A percentile compares a stretch with the other conserved stretches of the same genome.
These are phyloP conservation scores for Odontomyia ornata DNA, from an alignment of 2,888 invertebrate genomes.

Conservation along the genomic window DNA sequence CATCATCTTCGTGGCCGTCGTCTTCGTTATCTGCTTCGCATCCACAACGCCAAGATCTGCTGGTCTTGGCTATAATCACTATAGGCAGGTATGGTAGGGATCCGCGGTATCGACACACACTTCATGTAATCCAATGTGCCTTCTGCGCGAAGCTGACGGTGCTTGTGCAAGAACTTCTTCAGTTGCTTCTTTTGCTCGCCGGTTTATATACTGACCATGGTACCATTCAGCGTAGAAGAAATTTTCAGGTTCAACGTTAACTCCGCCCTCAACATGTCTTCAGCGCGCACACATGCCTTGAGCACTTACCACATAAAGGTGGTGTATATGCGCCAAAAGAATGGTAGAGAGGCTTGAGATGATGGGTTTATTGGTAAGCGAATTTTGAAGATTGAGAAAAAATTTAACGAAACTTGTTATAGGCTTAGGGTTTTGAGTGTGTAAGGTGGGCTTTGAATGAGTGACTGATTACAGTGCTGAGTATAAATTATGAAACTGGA, in stretches of 20 bases:
- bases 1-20: slow-evolving; percentile 11
- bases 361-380: not conserved
- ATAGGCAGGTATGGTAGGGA: not conserved
- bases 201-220: slow-evolving; percentile 27
- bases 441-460: not conserved
- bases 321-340: not conserved
- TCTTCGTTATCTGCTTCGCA: not conserved
- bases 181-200: slow-evolving; percentile 26
- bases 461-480: not conserved
- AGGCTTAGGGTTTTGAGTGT: too few relatives aligned
- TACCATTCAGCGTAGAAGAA: slow-evolving; percentile 32
- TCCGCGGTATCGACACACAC: not conserved
- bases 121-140: not conserved
- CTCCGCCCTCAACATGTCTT: slow-evolving; percentile 29
- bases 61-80: slow-evolving; percentile 28
- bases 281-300: not conserved
- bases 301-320: not conserved
- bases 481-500: not conserved
- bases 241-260: not conserved
- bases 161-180: slow-evolving; percentile 21
- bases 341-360: not conserved
- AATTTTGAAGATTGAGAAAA: not conserved
- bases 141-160: not conserved
- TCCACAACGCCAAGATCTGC: slow-evolving; percentile 8
- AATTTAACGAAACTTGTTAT: slow-evolving; percentile 18